phyloP scores from a whole-genome alignment of 2,888 invertebrate genomes.

The Aleiodes alternator region DNA sequence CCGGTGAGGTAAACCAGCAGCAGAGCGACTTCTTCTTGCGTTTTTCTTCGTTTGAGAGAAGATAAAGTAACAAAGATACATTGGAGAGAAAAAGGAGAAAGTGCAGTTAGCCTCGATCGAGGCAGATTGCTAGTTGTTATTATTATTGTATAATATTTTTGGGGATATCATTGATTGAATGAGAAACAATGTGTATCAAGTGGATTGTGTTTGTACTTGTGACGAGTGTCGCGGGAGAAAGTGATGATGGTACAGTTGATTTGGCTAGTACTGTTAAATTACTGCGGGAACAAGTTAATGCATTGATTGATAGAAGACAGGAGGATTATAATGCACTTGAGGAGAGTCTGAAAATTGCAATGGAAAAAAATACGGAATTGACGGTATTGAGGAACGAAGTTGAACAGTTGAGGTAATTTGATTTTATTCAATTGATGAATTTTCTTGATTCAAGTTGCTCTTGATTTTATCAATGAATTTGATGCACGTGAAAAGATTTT shows the following conservation, averaged over 20 bases:
- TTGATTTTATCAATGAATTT: constrained; percentile 2
- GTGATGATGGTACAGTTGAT: constrained; percentile 58
- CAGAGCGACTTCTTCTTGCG: background rate
- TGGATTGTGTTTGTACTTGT: constrained; percentile 37
- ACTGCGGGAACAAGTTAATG: constrained; percentile 77
- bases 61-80: constrained; percentile 19
- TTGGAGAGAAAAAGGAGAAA: constrained; percentile 35
- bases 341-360: constrained; percentile 76
- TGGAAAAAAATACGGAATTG: constrained; percentile 78
- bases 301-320: constrained; percentile 76
- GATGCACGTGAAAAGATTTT: background rate
- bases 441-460: no score
- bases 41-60: background rate
- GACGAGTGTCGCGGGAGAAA: constrained; percentile 39
- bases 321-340: constrained; percentile 78
- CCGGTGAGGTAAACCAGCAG: constrained; percentile 27
- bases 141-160: background rate
- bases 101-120: constrained; percentile 23
- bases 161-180: no score
- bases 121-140: background rate
- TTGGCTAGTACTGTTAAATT: constrained; percentile 75
- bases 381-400: constrained; percentile 77
- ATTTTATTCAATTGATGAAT: background rate
- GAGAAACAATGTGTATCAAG: constrained; percentile 48
- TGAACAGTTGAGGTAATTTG: constrained; percentile 76